phyloP scores from a whole-genome alignment of 1,140 invertebrate species.

The Lethrus apterus region DNA sequence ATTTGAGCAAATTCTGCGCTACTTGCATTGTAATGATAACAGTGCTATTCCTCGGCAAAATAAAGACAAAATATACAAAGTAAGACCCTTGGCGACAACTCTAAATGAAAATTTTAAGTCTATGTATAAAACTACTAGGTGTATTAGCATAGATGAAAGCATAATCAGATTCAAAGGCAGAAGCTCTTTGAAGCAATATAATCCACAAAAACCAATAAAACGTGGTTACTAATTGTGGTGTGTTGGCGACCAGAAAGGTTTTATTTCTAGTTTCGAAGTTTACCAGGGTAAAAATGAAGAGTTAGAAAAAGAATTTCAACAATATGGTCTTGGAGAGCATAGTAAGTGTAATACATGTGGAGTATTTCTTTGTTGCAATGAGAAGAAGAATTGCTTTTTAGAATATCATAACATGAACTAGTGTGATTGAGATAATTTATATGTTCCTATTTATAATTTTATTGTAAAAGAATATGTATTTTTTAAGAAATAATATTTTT shows the following conservation, averaged over 20 bases:
- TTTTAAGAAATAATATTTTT: too few species aligned
- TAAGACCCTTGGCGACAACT: too few species aligned
- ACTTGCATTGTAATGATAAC: too few species aligned
- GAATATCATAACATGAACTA: conserved; percentile 15
- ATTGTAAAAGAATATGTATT: too few species aligned
- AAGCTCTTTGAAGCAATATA: conserved; percentile 40
- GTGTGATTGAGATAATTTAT: too few species aligned
- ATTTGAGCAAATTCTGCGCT: too few species aligned
- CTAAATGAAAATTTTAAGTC: neutral
- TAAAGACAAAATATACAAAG: too few species aligned
- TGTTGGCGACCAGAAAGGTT: neutral
- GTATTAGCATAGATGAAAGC: conserved; percentile 27
- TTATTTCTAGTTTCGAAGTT: conserved; percentile 2
- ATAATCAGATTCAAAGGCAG: conserved; percentile 38
- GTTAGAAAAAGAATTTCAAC: conserved; percentile 1
- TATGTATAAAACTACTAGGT: neutral
- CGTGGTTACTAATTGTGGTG: conserved; percentile 5
- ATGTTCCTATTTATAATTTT: too few species aligned
- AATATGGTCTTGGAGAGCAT: conserved; percentile 7
- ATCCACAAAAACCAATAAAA: conserved; percentile 20
- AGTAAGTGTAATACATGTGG: conserved; percentile 28
- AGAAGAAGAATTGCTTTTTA: conserved; percentile 38
- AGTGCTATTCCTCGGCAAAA: too few species aligned
- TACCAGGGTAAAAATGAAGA: conserved; percentile 8
- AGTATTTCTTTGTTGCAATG: conserved; percentile 35